These are phyloP conservation scores for Lycaon pictus DNA, from an alignment of 2,113 vertebrate species.

Conservation along the genomic window DNA sequence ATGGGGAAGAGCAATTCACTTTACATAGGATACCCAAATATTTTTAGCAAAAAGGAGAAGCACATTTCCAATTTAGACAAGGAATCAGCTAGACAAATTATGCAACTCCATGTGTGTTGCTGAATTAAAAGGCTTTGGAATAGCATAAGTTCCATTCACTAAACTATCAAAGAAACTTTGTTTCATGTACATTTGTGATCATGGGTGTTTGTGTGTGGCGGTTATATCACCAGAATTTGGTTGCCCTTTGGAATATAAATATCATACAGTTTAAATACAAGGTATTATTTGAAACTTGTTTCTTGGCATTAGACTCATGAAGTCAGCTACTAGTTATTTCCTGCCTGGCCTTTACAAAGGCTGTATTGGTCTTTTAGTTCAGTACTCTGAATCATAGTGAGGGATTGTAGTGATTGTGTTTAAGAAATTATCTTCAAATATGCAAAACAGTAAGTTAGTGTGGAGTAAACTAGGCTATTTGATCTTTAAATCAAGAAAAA, in stretches of 20 bases:
- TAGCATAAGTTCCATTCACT: conserved; percentile 38
- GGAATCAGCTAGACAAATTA: conserved; percentile 13
- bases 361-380: conserved; percentile 54
- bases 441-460: conserved; percentile 52
- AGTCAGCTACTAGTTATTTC: conserved; percentile 84
- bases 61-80: conserved; percentile 41
- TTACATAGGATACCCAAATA: not conserved
- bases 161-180: conserved; percentile 65
- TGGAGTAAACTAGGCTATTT: conserved; percentile 4
- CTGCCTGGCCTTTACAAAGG: conserved; percentile 81
- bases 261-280: conserved; percentile 61
- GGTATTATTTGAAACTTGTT: conserved; percentile 67
- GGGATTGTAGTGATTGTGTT: conserved; percentile 4
- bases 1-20: not conserved
- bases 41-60: conserved; percentile 43
- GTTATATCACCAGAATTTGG: conserved; percentile 58
- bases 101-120: not conserved
- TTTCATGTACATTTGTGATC: conserved; percentile 64
- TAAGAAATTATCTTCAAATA: conserved; percentile 66
- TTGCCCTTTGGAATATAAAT: conserved; percentile 69
- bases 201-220: not conserved
- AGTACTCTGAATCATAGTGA: conserved; percentile 63
- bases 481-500: conserved; percentile 54
- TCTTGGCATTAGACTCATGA: conserved; percentile 78
- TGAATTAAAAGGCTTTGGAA: conserved; percentile 18